These are phyloP conservation scores for Magallana angulata DNA, from an alignment of 1,140 invertebrate genomes.

Conservation along the genomic window DNA sequence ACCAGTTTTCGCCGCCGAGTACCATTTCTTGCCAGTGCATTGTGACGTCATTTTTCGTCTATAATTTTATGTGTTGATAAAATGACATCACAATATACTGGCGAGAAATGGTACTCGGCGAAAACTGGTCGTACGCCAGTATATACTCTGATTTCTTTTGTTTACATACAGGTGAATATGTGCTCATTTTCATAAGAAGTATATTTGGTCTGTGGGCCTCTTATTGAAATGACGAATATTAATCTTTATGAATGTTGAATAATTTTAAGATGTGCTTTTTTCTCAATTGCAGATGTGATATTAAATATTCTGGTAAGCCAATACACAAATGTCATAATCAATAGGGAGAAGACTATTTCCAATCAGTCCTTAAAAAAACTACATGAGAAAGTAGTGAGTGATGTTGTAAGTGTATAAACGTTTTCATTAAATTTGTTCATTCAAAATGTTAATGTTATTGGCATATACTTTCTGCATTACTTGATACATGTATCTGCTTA, in stretches of 20 bases:
- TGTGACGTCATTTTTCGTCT: no score
- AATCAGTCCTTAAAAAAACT: constrained; percentile 70
- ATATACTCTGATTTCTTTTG: no score
- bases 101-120: no score
- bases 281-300: neutral
- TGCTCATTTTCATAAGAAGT: no score
- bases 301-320: constrained; percentile 62
- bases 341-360: constrained; percentile 67
- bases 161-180: no score
- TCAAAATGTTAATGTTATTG: neutral
- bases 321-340: constrained; percentile 59
- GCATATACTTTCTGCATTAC: no score
- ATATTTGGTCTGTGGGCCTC: neutral
- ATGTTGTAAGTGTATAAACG: constrained; percentile 67
- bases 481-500: no score
- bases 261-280: neutral
- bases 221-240: neutral
- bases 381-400: constrained; percentile 73
- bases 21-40: no score
- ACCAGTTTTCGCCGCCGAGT: no score
- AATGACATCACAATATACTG: no score
- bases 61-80: no score
- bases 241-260: neutral
- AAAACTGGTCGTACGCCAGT: no score
- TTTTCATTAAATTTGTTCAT: neutral